Evolutionary conservation across 2,888 invertebrate species (phyloP), one percentile per base, ranked within the genome.

Genomic region (Cetonia aurata): DNA sequence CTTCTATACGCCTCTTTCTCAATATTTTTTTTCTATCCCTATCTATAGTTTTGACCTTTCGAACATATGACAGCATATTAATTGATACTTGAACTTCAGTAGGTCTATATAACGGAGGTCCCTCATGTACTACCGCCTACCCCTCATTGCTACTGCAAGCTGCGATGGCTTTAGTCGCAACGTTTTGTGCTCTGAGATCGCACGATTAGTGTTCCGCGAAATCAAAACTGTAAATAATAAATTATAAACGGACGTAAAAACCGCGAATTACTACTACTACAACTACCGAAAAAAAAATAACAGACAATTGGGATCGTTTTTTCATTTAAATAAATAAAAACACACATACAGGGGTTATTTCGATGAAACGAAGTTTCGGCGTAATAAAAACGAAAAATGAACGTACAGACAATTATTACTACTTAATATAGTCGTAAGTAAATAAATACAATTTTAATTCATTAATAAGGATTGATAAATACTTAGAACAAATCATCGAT

Each of bases 121-220:
- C 82, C 73, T 76, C 81, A 77, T 81, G 81, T 80, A 77, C 57
- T 17, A 19, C 80, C 75, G 76, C 80, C 76, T 37, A 37, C 37
- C 79, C 80, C 76, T 80, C 78, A 78, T 77, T 78, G 62, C 77
- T 76, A 75, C 81, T 83, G 75, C 82, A 80, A 80, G 82, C 82
- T 79, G 79, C 83, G 79, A 80, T 82, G 80, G 79, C 80, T 76
- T 75, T 81, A 75, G 62, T 81, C 76, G 77, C 81, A 76, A 78
- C 79, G 78, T 76, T 77, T 70, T 76, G 78, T 79, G 79, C 77
- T 76, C 77, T 77, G 31, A 73, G 73, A 75, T 72, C 74, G 48
- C 60, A 60, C 44, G 62, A 33, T 65, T 46, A 56, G 71, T 71
- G 71, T 71, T 68, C 13, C 48, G 50, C 65, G 41, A 60, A 53